These are phyloP conservation scores for Caenorhabditis sp. DNA, from an alignment of 2,888 invertebrate genomes.

Conservation along the genomic window DNA sequence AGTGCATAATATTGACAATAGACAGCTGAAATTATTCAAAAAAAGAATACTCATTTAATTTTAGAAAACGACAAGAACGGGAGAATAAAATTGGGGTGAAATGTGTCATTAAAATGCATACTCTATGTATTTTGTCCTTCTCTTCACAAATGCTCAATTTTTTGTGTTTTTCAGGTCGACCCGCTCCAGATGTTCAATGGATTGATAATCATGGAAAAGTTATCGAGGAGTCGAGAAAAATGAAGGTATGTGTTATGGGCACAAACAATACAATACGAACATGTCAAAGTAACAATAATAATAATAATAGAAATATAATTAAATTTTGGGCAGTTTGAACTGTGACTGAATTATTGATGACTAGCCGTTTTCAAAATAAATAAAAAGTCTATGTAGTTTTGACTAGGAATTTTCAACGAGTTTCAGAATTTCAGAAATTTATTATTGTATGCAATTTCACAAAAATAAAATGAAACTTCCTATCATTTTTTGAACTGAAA, in stretches of 20 bases:
- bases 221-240: conserved; percentile 51
- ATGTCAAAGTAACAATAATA: too few species aligned
- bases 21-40: conserved; percentile 5
- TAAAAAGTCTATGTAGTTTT: too few species aligned
- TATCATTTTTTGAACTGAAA: too few species aligned
- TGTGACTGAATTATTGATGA: too few species aligned
- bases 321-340: too few species aligned
- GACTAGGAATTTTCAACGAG: too few species aligned
- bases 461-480: too few species aligned
- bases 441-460: too few species aligned
- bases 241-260: conserved; percentile 39
- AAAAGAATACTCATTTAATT: conserved; percentile 1
- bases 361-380: too few species aligned
- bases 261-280: too few species aligned
- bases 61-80: neutral
- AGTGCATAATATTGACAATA: conserved; percentile 24
- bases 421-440: too few species aligned
- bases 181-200: conserved; percentile 55
- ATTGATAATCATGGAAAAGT: conserved; percentile 53
- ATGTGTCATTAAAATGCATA: conserved; percentile 7
- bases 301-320: too few species aligned
- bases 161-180: conserved; percentile 47
- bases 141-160: neutral
- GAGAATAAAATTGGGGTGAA: neutral
- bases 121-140: neutral